Conservation (phyloP, 2,888 invertebrate genomes). For the Polyommatus iphigenia region DNA sequence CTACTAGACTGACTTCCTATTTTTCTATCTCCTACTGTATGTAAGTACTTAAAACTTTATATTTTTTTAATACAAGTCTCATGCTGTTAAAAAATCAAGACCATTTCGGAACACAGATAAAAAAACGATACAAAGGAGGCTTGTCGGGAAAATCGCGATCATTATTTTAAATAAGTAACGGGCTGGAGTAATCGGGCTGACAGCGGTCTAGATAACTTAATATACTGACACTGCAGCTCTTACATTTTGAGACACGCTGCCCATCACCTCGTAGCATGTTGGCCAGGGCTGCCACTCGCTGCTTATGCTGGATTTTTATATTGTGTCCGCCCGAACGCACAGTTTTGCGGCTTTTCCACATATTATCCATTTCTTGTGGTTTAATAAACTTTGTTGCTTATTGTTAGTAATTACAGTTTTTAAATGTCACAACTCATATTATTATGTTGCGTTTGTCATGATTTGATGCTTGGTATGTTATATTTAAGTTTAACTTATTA, state of each 20-base stretch:
- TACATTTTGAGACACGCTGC: slow-evolving; percentile 6
- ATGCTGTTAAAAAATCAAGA: background rate
- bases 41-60: too few species aligned
- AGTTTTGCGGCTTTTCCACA: too few species aligned
- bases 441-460: too few species aligned
- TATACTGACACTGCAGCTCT: slow-evolving; percentile 31
- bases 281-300: background rate
- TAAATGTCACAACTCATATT: too few species aligned
- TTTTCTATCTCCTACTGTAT: background rate
- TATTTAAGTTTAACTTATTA: too few species aligned
- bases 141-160: slow-evolving; percentile 36
- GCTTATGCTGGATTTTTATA: background rate
- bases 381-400: too few species aligned
- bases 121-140: slow-evolving; percentile 40
- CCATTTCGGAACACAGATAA: slow-evolving; percentile 23
- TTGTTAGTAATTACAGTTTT: too few species aligned
- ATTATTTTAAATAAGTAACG: slow-evolving; percentile 42
- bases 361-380: too few species aligned
- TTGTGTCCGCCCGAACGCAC: too few species aligned
- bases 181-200: slow-evolving; percentile 40
- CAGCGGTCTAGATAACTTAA: slow-evolving; percentile 39
- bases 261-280: background rate
- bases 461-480: too few species aligned
- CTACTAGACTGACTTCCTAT: too few species aligned
- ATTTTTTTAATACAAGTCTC: background rate